These are phyloP conservation scores for Branchellion lobata DNA, from an alignment of 2,888 invertebrate genomes.

Conservation along the genomic window DNA sequence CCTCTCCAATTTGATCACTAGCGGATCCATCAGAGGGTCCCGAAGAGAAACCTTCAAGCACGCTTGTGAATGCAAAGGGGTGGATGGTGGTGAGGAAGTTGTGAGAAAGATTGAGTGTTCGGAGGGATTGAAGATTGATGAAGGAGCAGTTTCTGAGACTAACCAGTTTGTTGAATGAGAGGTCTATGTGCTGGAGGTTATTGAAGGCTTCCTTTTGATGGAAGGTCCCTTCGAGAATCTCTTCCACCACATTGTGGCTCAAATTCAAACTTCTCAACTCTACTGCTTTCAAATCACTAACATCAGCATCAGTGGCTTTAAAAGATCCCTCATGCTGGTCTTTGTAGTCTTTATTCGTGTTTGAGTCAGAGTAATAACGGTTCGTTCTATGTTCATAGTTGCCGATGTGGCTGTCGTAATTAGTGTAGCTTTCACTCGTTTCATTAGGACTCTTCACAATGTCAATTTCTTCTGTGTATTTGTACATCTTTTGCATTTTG, in stretches of 20 bases:
- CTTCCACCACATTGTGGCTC: constrained; percentile 45
- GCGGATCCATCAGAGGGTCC: neutral
- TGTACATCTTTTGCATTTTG: too few relatives aligned
- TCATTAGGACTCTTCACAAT: too few relatives aligned
- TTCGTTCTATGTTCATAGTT: neutral
- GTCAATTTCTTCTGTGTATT: too few relatives aligned
- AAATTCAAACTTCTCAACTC: constrained; percentile 45
- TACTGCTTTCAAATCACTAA: too few relatives aligned
- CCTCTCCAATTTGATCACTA: neutral
- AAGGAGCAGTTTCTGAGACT: constrained; percentile 54
- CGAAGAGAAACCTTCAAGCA: neutral
- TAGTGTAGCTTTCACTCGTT: too few relatives aligned
- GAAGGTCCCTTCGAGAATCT: constrained; percentile 41
- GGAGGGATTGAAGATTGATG: constrained; percentile 53
- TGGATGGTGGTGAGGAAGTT: constrained; percentile 53
- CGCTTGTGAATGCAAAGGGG: constrained; percentile 36
- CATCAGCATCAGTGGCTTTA: neutral
- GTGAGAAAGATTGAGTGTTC: constrained; percentile 56
- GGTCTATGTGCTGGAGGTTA: constrained; percentile 51
- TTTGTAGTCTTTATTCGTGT: too few relatives aligned
- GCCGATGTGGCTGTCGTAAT: too few relatives aligned
- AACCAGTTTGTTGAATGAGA: constrained; percentile 54
- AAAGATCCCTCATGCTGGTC: too few relatives aligned
- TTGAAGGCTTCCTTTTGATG: constrained; percentile 17
- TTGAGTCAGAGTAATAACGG: too few relatives aligned